Percentiles rank a stretch among this genome's conserved stretches.
Conservation (phyloP, 2,888 invertebrate species). For the Willowsia nigromaculata region DNA sequence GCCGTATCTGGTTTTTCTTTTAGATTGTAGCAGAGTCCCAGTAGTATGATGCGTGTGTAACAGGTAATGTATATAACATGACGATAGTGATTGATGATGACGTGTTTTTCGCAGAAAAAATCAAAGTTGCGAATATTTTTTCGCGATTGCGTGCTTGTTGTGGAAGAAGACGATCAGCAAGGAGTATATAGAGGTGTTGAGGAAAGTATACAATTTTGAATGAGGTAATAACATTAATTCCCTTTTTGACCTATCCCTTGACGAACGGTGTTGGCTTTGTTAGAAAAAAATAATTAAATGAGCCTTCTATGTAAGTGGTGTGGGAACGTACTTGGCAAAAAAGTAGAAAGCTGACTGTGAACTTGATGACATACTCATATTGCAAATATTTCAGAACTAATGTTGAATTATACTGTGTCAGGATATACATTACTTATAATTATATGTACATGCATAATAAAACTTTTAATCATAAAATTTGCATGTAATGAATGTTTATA, state of each 20-base stretch:
- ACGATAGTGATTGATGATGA: background rate
- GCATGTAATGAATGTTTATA: too few relatives aligned
- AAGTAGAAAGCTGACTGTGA: background rate
- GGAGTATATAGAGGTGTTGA: too few relatives aligned
- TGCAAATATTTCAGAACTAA: too few relatives aligned
- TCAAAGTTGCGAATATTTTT: background rate
- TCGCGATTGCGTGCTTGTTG: background rate
- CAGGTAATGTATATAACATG: background rate
- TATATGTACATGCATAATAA: too few relatives aligned
- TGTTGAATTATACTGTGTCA: too few relatives aligned
- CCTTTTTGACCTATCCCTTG: background rate
- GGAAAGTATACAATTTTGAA: too few relatives aligned
- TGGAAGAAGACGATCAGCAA: too few relatives aligned
- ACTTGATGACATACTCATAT: too few relatives aligned
- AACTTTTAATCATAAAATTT: too few relatives aligned
- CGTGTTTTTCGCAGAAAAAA: background rate
- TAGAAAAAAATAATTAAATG: background rate
- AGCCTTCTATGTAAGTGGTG: background rate
- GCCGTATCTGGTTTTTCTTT: background rate
- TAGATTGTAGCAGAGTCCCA: too few relatives aligned
- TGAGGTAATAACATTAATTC: background rate
- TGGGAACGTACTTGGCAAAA: background rate
- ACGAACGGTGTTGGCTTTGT: background rate
- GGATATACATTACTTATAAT: too few relatives aligned
- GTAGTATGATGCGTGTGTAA: background rate